Conservation (phyloP, 1,140 invertebrate genomes). For the Leptonema lineaticorne region DNA sequence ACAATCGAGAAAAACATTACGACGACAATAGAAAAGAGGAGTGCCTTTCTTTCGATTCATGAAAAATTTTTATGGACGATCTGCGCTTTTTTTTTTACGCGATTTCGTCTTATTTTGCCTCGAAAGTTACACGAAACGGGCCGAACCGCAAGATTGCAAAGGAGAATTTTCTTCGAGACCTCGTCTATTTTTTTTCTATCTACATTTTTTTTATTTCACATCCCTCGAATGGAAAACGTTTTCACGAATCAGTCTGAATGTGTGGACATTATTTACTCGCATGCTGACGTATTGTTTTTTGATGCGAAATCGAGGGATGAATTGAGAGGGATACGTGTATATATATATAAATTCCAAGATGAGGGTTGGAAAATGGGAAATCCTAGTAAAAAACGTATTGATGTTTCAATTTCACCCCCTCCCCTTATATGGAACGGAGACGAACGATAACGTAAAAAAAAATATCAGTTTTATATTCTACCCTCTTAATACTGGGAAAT, state of each 20-base stretch:
- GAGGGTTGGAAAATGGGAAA: too few relatives aligned
- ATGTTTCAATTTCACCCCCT: too few relatives aligned
- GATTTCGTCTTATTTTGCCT: too few relatives aligned
- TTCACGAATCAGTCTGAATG: too few relatives aligned
- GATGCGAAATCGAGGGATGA: slow-evolving; percentile 21
- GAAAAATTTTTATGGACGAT: slow-evolving; percentile 6
- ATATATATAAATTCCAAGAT: too few relatives aligned
- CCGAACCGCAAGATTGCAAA: slow-evolving; percentile 34
- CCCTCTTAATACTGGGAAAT: too few relatives aligned
- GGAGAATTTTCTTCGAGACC: not conserved
- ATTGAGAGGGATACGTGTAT: not conserved
- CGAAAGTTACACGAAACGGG: slow-evolving; percentile 41
- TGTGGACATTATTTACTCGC: slow-evolving; percentile 37
- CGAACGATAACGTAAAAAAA: too few relatives aligned
- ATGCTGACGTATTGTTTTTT: slow-evolving; percentile 42
- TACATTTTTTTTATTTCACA: too few relatives aligned
- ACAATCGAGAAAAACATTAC: too few relatives aligned
- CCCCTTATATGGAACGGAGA: too few relatives aligned
- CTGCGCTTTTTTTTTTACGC: slow-evolving; percentile 34
- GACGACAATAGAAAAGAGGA: not conserved
- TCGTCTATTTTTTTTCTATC: not conserved
- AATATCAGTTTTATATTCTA: too few relatives aligned
- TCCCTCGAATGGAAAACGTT: slow-evolving; percentile 29
- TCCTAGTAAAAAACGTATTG: too few relatives aligned
- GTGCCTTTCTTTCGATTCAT: slow-evolving; percentile 1